A percentile compares a stretch with the other conserved stretches of the same genome.
Evolutionary conservation across 2,797 vertebrate genomes (phyloP).

Genomic region (Phataginus tetradactyla): DNA sequence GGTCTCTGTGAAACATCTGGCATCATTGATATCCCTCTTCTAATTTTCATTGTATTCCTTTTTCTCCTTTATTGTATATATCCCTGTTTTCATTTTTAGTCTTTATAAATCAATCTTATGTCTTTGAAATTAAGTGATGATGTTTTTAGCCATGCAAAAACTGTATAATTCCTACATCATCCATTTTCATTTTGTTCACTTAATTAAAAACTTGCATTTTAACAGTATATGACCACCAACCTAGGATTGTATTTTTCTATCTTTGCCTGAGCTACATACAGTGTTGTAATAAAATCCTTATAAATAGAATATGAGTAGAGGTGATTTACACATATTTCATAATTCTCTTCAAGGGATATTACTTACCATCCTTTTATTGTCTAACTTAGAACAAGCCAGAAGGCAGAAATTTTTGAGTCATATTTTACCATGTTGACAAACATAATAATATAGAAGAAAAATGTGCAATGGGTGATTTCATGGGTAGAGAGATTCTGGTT

Average conservation of each 20-base stretch:
- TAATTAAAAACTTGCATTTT: not conserved
- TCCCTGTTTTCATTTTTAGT: not conserved
- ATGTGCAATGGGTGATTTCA: not conserved
- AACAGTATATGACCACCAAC: not conserved
- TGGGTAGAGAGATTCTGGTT: not conserved
- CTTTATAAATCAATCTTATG: not conserved
- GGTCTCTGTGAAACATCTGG: not conserved
- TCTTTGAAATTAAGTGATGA: not conserved
- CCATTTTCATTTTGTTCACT: not conserved
- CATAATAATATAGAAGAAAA: not conserved
- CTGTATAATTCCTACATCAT: not conserved
- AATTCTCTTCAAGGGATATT: not conserved
- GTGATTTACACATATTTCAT: not conserved
- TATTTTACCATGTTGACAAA: not conserved
- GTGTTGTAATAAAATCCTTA: not conserved
- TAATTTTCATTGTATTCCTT: not conserved
- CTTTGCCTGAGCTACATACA: not conserved
- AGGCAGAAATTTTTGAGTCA: not conserved
- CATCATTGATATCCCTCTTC: not conserved
- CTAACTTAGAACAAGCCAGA: not conserved
- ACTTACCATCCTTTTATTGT: not conserved
- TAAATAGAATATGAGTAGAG: not conserved
- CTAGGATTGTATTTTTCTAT: not conserved
- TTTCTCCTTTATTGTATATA: not conserved
- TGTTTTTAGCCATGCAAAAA: not conserved